Conservation (phyloP, 2,797 vertebrate species). For the Bradypodion pumilum region DNA sequence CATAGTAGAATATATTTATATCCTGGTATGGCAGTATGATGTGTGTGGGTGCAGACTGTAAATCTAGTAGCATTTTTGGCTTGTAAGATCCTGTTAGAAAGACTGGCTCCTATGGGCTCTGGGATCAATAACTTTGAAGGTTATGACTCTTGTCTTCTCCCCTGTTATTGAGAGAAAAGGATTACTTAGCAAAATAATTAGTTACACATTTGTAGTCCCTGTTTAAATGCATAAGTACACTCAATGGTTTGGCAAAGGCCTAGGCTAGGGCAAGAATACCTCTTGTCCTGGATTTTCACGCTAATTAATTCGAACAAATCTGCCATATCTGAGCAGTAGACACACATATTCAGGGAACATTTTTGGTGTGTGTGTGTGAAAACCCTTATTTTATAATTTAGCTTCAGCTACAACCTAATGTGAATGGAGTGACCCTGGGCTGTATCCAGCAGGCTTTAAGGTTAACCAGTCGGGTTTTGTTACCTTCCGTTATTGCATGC, state of each 20-base stretch:
- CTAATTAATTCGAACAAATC: neutral
- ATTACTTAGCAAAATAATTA: neutral
- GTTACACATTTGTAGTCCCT: neutral
- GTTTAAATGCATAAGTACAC: neutral
- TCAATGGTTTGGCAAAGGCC: neutral
- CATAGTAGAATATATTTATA: too few species aligned
- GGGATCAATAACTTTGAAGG: too few species aligned
- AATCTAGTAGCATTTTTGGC: too few species aligned
- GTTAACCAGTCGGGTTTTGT: neutral
- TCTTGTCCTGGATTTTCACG: neutral
- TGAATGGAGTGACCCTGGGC: neutral
- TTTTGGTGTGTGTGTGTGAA: too few species aligned
- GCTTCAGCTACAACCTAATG: neutral
- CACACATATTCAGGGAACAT: too few species aligned
- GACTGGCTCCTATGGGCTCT: too few species aligned
- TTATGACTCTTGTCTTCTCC: too few species aligned
- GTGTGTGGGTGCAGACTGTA: too few species aligned
- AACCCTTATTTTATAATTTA: neutral
- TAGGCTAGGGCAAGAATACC: neutral
- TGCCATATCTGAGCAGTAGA: neutral
- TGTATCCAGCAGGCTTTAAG: neutral
- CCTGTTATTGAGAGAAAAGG: neutral
- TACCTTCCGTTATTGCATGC: too few species aligned
- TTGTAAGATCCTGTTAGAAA: too few species aligned
- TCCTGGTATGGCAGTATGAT: too few species aligned